Conservation (phyloP, 2,113 vertebrate species). For the Zosterops lateralis region DNA sequence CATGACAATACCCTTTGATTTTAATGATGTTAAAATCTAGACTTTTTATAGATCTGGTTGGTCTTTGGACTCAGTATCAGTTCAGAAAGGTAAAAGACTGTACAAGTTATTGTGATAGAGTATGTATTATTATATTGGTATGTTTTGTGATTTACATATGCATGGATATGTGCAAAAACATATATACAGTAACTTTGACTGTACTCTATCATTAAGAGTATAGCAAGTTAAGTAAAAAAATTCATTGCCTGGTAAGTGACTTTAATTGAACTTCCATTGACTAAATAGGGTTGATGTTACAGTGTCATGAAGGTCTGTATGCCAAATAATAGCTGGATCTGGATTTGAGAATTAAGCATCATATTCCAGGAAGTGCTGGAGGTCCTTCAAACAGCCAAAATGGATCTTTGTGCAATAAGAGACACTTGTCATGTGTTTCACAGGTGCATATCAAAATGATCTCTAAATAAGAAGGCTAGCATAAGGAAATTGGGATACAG, state of each 20-base stretch:
- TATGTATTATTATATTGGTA: not conserved
- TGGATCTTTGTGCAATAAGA: not conserved
- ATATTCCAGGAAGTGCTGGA: not conserved
- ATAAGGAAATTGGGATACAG: not conserved
- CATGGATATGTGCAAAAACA: not conserved
- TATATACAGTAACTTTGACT: not conserved
- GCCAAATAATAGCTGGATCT: not conserved
- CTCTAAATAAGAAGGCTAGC: not conserved
- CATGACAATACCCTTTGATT: not conserved
- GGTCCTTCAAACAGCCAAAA: not conserved
- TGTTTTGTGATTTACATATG: not conserved
- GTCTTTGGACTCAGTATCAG: not conserved
- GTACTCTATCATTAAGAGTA: not conserved
- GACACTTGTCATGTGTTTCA: not conserved
- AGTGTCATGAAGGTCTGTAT: not conserved
- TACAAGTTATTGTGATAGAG: not conserved
- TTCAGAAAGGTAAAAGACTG: not conserved
- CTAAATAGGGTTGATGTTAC: not conserved
- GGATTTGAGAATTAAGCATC: not conserved
- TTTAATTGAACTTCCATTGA: slow-evolving; percentile 7
- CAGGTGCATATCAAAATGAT: not conserved
- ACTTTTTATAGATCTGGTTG: not conserved
- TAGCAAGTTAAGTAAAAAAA: not conserved
- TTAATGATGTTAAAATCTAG: not conserved
- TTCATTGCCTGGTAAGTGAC: not conserved